These are phyloP conservation scores for Zaprionus kolodkinae DNA, from an alignment of 1,140 invertebrate genomes.

Conservation along the genomic window DNA sequence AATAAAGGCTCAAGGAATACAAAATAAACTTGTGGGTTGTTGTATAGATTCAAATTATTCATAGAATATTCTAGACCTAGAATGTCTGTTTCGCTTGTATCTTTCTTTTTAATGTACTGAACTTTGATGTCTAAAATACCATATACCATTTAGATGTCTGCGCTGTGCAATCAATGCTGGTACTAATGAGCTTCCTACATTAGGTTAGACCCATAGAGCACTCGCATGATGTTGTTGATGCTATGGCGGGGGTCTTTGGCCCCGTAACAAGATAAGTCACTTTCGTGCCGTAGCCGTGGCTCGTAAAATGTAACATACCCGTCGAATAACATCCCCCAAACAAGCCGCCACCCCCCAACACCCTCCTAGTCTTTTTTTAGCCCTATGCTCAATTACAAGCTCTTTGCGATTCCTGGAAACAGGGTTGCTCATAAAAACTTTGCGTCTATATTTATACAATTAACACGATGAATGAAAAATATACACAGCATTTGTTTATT, in stretches of 20 bases:
- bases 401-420: slow-evolving; percentile 55
- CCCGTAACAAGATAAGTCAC: slow-evolving; percentile 74
- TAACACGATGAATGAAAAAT: slow-evolving; percentile 64
- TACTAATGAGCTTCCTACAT: slow-evolving; percentile 28
- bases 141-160: slow-evolving; percentile 23
- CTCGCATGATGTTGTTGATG: slow-evolving; percentile 17
- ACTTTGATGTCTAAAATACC: background rate
- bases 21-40: too few species aligned
- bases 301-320: slow-evolving; percentile 70
- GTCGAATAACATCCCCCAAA: background rate
- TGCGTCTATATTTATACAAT: slow-evolving; percentile 79
- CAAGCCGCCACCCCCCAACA: background rate
- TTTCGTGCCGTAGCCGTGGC: slow-evolving; percentile 51
- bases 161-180: slow-evolving; percentile 13
- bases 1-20: too few species aligned
- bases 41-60: too few species aligned
- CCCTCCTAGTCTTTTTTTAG: background rate
- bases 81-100: background rate
- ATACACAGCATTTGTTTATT: slow-evolving; percentile 65
- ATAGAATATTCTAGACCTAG: too few species aligned
- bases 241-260: slow-evolving; percentile 19
- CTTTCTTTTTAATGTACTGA: background rate
- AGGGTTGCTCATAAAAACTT: slow-evolving; percentile 79
- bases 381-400: slow-evolving; percentile 62
- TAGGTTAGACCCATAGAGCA: slow-evolving; percentile 11